A percentile compares a stretch with the other conserved stretches of the same genome.
These are phyloP conservation scores for Vireo griseus DNA, from an alignment of 2,797 vertebrate genomes.

Conservation along the genomic window DNA sequence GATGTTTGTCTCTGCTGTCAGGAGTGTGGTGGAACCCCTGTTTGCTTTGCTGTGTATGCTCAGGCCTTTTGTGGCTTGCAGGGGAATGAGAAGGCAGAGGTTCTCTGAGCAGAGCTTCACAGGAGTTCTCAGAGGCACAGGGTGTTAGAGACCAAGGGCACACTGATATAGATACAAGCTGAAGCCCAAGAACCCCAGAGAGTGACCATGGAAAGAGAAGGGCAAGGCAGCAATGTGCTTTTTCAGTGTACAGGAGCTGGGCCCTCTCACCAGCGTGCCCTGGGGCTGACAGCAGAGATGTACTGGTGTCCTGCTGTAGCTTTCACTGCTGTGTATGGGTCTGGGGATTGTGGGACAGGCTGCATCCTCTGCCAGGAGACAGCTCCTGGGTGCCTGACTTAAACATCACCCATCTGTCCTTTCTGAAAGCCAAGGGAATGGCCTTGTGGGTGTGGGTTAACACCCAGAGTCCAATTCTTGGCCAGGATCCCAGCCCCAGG, in stretches of 20 bases:
- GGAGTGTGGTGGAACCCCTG: not conserved
- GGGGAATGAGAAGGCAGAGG: not conserved
- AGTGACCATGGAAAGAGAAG: not conserved
- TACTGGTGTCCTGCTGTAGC: not conserved
- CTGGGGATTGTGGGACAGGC: not conserved
- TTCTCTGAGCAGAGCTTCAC: not conserved
- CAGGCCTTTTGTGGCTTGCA: not conserved
- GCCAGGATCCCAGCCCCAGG: not conserved
- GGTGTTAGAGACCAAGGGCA: not conserved
- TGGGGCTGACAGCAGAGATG: not conserved
- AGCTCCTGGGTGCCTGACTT: not conserved
- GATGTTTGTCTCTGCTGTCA: not conserved
- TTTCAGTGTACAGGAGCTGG: not conserved
- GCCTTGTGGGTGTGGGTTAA: not conserved
- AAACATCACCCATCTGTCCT: not conserved
- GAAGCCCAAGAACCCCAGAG: not conserved
- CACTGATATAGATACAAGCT: not conserved
- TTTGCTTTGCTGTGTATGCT: conserved; percentile 4
- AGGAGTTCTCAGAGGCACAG: not conserved
- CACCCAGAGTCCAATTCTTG: not conserved
- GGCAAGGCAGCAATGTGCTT: not conserved
- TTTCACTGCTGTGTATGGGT: not conserved
- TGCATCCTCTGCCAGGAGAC: not conserved
- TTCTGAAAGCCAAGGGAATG: not conserved
- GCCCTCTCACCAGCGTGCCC: not conserved